Conservation (phyloP, 2,888 invertebrate genomes). For the Tribolium freemani region DNA sequence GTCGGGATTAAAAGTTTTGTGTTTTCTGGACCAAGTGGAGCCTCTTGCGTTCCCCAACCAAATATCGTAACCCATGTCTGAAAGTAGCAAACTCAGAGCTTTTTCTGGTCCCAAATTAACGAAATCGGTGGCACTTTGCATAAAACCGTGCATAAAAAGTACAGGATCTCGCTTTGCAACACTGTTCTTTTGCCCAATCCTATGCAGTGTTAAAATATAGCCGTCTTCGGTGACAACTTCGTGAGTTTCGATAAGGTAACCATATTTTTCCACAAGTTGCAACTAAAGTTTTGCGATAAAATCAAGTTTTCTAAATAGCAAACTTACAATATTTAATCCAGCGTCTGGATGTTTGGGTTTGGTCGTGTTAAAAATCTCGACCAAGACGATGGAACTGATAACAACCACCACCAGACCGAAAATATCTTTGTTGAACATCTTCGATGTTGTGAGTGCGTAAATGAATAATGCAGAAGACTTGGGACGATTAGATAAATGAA, state of each 20-base stretch:
- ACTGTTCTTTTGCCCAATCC: slow-evolving; percentile 41
- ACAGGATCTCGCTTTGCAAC: slow-evolving; percentile 9
- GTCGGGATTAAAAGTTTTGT: slow-evolving; percentile 52
- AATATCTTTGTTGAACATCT: slow-evolving; percentile 7
- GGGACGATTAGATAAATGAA: neutral
- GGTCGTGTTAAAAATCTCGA: slow-evolving; percentile 2
- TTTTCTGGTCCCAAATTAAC: slow-evolving; percentile 49
- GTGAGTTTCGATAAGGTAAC: slow-evolving; percentile 45
- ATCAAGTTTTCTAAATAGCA: neutral
- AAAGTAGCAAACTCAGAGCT: slow-evolving; percentile 50
- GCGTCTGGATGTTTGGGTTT: slow-evolving; percentile 24
- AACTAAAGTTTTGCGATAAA: neutral
- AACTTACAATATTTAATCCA: slow-evolving; percentile 17
- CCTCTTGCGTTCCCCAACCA: slow-evolving; percentile 70
- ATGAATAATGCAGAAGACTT: neutral
- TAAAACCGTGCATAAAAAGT: slow-evolving; percentile 22
- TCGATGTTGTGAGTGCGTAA: neutral
- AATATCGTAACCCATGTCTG: slow-evolving; percentile 55
- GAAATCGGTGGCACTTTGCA: slow-evolving; percentile 45
- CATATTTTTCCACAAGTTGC: slow-evolving; percentile 35
- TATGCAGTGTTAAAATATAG: slow-evolving; percentile 45
- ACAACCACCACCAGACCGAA: neutral
- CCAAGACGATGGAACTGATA: neutral
- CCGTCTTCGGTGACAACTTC: slow-evolving; percentile 48
- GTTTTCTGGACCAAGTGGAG: slow-evolving; percentile 69